Percentiles rank a stretch among this genome's conserved stretches.
These are phyloP conservation scores for Montifringilla adamsi DNA, from an alignment of 2,113 vertebrate genomes.

Conservation along the genomic window DNA sequence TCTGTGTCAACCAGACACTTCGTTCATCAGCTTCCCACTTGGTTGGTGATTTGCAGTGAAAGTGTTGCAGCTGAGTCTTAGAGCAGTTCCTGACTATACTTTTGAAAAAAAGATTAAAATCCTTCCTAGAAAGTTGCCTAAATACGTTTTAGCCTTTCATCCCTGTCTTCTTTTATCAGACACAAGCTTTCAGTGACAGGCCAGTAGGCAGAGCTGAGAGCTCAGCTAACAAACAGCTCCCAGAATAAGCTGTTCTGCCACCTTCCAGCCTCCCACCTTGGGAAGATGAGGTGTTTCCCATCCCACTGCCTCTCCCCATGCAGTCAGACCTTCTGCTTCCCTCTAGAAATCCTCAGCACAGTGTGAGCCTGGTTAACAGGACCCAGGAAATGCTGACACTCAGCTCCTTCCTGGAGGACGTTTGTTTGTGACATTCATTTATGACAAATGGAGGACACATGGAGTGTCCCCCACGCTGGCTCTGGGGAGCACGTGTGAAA, in stretches of 20 bases:
- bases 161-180: not conserved
- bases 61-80: not conserved
- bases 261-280: not conserved
- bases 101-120: not conserved
- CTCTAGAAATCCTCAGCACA: not conserved
- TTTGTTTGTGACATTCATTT: not conserved
- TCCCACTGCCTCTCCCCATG: not conserved
- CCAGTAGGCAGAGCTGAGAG: not conserved
- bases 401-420: not conserved
- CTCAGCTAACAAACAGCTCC: not conserved
- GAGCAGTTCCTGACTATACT: not conserved
- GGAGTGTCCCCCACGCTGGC: not conserved
- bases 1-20: not conserved
- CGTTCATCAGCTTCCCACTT: not conserved
- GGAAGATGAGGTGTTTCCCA: not conserved
- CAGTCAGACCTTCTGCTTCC: not conserved
- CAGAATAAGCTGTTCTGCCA: not conserved
- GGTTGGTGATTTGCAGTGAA: not conserved
- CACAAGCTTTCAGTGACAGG: not conserved
- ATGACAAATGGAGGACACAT: not conserved
- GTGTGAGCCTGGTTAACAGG: accelerated
- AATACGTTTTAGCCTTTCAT: not conserved
- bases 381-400: not conserved
- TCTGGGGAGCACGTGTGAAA: not conserved
- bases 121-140: not conserved